Conservation (phyloP, 2,888 invertebrate genomes). For the Odiellus spinosus region DNA sequence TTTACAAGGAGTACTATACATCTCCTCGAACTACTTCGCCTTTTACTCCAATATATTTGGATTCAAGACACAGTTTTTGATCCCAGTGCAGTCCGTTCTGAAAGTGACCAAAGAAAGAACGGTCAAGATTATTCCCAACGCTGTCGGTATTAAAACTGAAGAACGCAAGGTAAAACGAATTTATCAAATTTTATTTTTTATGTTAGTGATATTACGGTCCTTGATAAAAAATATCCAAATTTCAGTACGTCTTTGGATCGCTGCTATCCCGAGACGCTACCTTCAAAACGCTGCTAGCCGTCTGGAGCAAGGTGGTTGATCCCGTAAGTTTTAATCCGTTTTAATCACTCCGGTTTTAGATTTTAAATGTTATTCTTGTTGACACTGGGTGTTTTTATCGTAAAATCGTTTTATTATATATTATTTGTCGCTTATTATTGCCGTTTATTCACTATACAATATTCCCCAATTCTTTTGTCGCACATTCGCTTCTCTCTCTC, state of each 20-base stretch:
- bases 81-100: slow-evolving; percentile 66
- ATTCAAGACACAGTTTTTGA: slow-evolving; percentile 75
- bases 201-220: background rate
- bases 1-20: slow-evolving; percentile 82
- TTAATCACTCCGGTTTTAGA: no score
- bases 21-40: slow-evolving; percentile 85
- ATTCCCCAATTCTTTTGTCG: no score
- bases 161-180: slow-evolving; percentile 42
- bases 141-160: slow-evolving; percentile 67
- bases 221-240: slow-evolving; percentile 2
- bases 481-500: no score
- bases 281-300: slow-evolving; percentile 24
- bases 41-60: slow-evolving; percentile 94
- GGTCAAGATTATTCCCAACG: slow-evolving; percentile 83
- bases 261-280: slow-evolving; percentile 75
- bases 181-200: background rate
- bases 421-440: no score
- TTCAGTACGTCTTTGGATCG: slow-evolving; percentile 64
- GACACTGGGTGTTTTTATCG: no score
- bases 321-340: no score
- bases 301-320: no score
- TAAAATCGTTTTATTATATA: no score
- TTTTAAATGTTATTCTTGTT: no score
- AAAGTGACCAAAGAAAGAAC: slow-evolving; percentile 85
- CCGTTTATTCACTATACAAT: no score